Evolutionary conservation across 1,140 invertebrate genomes (phyloP).

Genomic region (Plutomurus gul): DNA sequence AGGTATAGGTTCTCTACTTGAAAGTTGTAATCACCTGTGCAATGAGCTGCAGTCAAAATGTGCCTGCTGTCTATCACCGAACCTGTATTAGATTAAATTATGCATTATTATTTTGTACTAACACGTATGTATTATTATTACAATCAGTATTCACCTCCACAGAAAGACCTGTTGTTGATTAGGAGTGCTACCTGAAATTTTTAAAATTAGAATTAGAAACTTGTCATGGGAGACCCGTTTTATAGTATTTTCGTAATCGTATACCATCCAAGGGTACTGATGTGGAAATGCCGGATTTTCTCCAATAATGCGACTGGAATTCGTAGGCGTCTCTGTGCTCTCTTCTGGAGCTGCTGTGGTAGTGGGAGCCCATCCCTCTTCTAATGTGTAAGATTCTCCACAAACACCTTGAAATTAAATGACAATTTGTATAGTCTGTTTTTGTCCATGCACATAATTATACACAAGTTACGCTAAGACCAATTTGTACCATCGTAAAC

Average conservation of each 20-base stretch:
- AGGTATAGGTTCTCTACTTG: background rate
- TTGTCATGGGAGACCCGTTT: too few relatives aligned
- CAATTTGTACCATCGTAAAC: background rate
- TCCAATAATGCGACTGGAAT: slow-evolving; percentile 42
- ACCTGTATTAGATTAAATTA: too few relatives aligned
- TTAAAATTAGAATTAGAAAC: too few relatives aligned
- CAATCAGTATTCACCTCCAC: too few relatives aligned
- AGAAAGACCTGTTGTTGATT: slow-evolving; percentile 41
- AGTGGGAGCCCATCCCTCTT: background rate
- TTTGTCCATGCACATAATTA: background rate
- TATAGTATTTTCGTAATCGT: slow-evolving; percentile 18
- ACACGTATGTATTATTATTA: too few relatives aligned
- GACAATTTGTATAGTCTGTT: too few relatives aligned
- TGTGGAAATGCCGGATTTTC: slow-evolving; percentile 38
- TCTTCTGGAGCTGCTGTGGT: background rate
- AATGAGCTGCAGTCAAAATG: slow-evolving; percentile 50
- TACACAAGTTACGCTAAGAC: background rate
- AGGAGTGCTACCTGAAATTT: background rate
- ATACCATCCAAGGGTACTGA: slow-evolving; percentile 53
- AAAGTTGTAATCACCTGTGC: slow-evolving; percentile 37
- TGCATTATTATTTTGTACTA: too few relatives aligned
- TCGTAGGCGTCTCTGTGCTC: background rate
- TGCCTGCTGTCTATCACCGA: slow-evolving; percentile 39
- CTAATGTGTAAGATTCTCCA: background rate
- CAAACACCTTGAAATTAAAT: background rate